These are phyloP conservation scores for Teleogryllus oceanicus DNA, from an alignment of 2,888 invertebrate species.

Conservation along the genomic window DNA sequence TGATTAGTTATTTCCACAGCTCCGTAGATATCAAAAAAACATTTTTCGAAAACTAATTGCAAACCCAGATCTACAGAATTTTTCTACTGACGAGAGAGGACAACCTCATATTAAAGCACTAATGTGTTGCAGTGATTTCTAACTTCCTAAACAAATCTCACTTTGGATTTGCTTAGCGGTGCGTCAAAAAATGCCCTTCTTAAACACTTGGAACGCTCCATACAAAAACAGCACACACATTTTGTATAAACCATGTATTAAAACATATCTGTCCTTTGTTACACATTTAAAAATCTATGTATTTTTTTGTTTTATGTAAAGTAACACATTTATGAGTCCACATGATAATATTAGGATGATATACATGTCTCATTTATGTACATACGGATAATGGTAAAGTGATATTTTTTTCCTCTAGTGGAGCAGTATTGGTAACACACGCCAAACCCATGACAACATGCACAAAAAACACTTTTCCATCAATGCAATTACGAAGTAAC, in stretches of 20 bases:
- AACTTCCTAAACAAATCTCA: too few species aligned
- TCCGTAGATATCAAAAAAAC: too few species aligned
- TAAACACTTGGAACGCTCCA: too few species aligned
- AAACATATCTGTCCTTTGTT: conserved; percentile 39
- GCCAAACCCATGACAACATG: conserved; percentile 7
- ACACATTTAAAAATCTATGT: conserved; percentile 37
- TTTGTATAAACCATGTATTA: conserved; percentile 40
- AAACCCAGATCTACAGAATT: too few species aligned
- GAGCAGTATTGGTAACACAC: conserved; percentile 18
- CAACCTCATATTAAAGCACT: too few species aligned
- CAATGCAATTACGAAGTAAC: background rate
- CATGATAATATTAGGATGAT: conserved; percentile 30
- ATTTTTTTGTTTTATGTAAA: conserved; percentile 28
- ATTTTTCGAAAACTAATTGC: too few species aligned
- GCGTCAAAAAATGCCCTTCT: too few species aligned
- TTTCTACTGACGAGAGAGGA: too few species aligned
- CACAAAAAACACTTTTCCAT: background rate
- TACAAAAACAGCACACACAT: conserved; percentile 18
- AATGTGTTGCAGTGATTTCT: too few species aligned
- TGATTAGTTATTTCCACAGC: too few species aligned
- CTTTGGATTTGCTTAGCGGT: too few species aligned
- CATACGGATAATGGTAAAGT: background rate
- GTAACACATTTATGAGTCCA: conserved; percentile 32
- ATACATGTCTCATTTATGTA: conserved; percentile 24
- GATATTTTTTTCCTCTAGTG: background rate